These are phyloP conservation scores for Drosophila albomicans DNA, from an alignment of 1,140 invertebrate genomes.

Conservation along the genomic window DNA sequence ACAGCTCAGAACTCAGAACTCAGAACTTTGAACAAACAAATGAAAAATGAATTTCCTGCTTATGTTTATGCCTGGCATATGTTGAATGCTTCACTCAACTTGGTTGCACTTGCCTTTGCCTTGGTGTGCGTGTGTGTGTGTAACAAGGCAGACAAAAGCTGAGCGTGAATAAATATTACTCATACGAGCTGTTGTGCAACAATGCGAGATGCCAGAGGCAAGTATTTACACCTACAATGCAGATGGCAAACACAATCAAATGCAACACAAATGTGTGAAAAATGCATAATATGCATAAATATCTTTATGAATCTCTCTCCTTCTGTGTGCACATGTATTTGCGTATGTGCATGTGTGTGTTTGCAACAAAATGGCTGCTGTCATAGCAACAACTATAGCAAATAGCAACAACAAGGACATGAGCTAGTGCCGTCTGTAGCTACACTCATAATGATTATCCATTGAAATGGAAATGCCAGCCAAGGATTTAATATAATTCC, in stretches of 20 bases:
- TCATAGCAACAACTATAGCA: conserved; percentile 54
- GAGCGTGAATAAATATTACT: conserved; percentile 82
- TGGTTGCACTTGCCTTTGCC: conserved; percentile 18
- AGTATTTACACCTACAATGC: conserved; percentile 78
- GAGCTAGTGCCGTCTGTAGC: conserved; percentile 51
- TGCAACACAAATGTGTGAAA: conserved; percentile 73
- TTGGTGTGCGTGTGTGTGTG: conserved; percentile 22
- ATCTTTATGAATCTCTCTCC: conserved; percentile 29
- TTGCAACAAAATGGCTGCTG: conserved; percentile 63
- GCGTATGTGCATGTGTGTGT: conserved; percentile 18
- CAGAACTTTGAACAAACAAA: conserved; percentile 76
- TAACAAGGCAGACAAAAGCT: conserved; percentile 71
- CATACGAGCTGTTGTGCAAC: conserved; percentile 74
- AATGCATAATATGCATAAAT: conserved; percentile 75
- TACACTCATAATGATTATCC: conserved; percentile 83
- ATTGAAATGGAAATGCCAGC: conserved; percentile 82
- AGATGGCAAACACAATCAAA: conserved; percentile 67
- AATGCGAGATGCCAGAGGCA: conserved; percentile 74
- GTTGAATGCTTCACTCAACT: conserved; percentile 67
- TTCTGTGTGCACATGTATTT: background rate
- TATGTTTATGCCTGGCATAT: conserved; percentile 81
- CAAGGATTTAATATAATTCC: conserved; percentile 83
- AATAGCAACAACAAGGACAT: conserved; percentile 43
- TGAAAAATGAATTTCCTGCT: conserved; percentile 83
- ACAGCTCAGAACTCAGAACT: conserved; percentile 26